Conservation (phyloP, 1,140 invertebrate species). For the Pseudomyrmex cubaensis region DNA sequence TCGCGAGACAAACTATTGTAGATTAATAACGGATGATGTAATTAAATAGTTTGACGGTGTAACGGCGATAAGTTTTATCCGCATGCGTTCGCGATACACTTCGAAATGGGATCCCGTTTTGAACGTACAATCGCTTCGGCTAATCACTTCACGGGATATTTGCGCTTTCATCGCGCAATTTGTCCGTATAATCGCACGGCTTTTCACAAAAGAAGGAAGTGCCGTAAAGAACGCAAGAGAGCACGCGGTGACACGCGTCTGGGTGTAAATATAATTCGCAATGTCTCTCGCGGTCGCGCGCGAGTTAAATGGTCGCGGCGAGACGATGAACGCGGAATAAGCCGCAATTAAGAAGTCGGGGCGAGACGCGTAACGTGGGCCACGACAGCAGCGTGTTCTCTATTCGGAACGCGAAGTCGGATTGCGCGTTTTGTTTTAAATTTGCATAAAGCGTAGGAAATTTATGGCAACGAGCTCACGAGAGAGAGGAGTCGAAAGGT, state of each 20-base stretch:
- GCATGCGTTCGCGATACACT: too few relatives aligned
- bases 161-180: background rate
- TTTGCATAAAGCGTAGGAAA: slow-evolving; percentile 57
- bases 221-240: background rate
- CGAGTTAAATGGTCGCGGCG: slow-evolving; percentile 71
- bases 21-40: slow-evolving; percentile 42
- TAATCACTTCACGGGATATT: background rate
- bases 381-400: slow-evolving; percentile 25
- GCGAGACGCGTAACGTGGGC: slow-evolving; percentile 49
- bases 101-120: too few relatives aligned
- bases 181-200: background rate
- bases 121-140: background rate
- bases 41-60: background rate
- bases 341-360: slow-evolving; percentile 73
- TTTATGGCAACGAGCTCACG: background rate
- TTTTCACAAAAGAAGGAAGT: slow-evolving; percentile 11
- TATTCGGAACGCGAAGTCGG: slow-evolving; percentile 36
- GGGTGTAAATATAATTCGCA: slow-evolving; percentile 72
- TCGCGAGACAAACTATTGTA: slow-evolving; percentile 39
- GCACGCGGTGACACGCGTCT: slow-evolving; percentile 59
- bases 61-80: background rate
- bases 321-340: slow-evolving; percentile 69
- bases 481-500: slow-evolving; percentile 10
- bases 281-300: slow-evolving; percentile 69
- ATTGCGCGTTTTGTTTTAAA: slow-evolving; percentile 66